These are phyloP conservation scores for Proctacanthus coquilletti DNA, from an alignment of 1,140 invertebrate genomes.

Conservation along the genomic window DNA sequence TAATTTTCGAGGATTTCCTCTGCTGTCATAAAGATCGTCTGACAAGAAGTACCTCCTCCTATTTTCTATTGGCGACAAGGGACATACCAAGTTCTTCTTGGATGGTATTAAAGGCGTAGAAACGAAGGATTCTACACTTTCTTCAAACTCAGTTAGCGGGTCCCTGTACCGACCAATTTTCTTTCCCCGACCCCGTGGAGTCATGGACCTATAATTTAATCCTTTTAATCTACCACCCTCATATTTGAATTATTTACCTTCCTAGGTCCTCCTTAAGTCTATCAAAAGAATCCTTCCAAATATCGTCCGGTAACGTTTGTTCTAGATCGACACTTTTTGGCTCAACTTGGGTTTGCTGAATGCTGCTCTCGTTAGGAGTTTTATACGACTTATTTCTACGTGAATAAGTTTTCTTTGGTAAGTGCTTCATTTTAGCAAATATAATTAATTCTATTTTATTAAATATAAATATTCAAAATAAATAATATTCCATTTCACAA, in stretches of 20 bases:
- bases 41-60: no score
- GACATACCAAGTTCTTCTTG: slow-evolving; percentile 8
- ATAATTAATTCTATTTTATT: no score
- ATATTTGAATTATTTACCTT: slow-evolving; percentile 14
- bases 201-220: neutral
- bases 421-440: no score
- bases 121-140: slow-evolving; percentile 3
- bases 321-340: slow-evolving; percentile 15
- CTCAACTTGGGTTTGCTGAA: no score
- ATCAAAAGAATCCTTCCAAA: slow-evolving; percentile 23
- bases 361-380: no score
- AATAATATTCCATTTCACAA: no score
- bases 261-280: slow-evolving; percentile 13
- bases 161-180: neutral
- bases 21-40: no score
- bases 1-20: no score
- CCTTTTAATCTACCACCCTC: slow-evolving; percentile 19
- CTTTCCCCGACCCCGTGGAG: no score
- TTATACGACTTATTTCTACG: no score
- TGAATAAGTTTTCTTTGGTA: no score
- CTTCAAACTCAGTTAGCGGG: neutral
- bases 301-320: slow-evolving; percentile 12
- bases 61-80: slow-evolving; percentile 8
- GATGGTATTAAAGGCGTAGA: slow-evolving; percentile 18
- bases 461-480: no score